A percentile compares a stretch with the other conserved stretches of the same genome.
Evolutionary conservation across 1,140 invertebrate genomes (phyloP).

Genomic region (Theocolax elegans): DNA sequence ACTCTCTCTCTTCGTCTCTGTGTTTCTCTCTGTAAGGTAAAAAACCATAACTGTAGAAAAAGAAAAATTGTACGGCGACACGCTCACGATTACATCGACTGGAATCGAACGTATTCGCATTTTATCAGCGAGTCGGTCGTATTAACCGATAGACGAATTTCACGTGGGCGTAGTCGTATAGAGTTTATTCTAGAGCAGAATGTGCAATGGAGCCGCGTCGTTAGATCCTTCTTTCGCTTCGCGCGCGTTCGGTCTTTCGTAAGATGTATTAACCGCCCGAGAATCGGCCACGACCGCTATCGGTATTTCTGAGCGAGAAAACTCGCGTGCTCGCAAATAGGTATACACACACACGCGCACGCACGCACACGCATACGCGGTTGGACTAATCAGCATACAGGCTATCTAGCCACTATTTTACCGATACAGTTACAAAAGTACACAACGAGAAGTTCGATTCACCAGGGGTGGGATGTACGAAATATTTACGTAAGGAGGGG

Average conservation of each 20-base stretch:
- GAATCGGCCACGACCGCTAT: slow-evolving; percentile 14
- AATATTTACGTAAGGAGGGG: too few species aligned
- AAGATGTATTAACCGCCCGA: slow-evolving; percentile 13
- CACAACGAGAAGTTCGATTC: too few species aligned
- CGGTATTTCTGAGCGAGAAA: slow-evolving; percentile 37
- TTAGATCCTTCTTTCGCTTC: slow-evolving; percentile 27
- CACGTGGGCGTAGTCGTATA: slow-evolving; percentile 35
- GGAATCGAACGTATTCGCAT: too few species aligned
- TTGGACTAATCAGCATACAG: background rate
- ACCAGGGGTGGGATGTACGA: too few species aligned
- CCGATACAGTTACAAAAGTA: slow-evolving; percentile 51
- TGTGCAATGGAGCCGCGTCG: slow-evolving; percentile 34
- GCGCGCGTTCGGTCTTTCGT: slow-evolving; percentile 17
- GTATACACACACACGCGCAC: background rate
- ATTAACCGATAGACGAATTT: background rate
- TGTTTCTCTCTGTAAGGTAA: too few species aligned
- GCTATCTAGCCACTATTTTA: slow-evolving; percentile 44
- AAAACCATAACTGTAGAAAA: too few species aligned
- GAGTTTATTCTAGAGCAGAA: slow-evolving; percentile 30
- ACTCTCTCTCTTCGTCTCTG: too few species aligned
- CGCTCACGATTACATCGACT: too few species aligned
- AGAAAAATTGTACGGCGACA: too few species aligned
- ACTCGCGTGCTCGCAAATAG: background rate
- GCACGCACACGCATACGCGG: slow-evolving; percentile 40
- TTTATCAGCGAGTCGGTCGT: too few species aligned